Evolutionary conservation across 2,113 vertebrate species (phyloP), one percentile per base, ranked within the genome.

Genomic region (Talpa occidentalis): DNA sequence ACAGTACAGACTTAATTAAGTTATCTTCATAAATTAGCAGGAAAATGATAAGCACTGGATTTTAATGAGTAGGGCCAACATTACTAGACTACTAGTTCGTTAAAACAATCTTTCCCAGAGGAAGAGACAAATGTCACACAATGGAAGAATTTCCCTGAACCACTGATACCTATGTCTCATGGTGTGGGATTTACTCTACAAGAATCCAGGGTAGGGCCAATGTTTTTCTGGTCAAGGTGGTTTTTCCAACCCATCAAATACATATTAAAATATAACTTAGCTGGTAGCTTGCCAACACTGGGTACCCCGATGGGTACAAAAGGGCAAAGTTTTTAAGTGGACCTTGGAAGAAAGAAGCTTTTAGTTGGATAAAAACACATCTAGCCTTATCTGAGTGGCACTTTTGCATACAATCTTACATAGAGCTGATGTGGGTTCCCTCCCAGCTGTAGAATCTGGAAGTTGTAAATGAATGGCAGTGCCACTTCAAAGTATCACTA

Each of bases 1-100:
- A 22, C 30, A 95, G 88, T 73, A 92, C 82, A 94, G 97, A 96
- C 93, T 98, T 97, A 73, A 92, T 69, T 97, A 95, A 94, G 84
- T 70, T 56, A 72, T 67, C 72, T 90, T 92, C 84, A 90, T 95
- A 94, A 87, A 92, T 86, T 85, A 97, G 80, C 96, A 98, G 93
- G 93, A 96, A 40, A 93, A 92, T 85, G 70, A 78, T 88, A 95
- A 94, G 24, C 11, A 87, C 42, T 10, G 9, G 90, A 89, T 84
- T 94, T 79, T 66, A 85, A 88, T 42, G 69, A 90, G 12, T 49
- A 62, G 56, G 72, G 66, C 76, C 17, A 60, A 92, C 80, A 89
- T 22, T 40, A 69, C 37, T 40, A 67, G 66, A 60, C 22, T 59
- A n/a, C 67, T n/a, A 49, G 81, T 86, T 66, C 49, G 32, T 80